Base-by-base conservation (phyloP, 2,888 invertebrate genomes). In the Erpobdella octoculata region DNA sequence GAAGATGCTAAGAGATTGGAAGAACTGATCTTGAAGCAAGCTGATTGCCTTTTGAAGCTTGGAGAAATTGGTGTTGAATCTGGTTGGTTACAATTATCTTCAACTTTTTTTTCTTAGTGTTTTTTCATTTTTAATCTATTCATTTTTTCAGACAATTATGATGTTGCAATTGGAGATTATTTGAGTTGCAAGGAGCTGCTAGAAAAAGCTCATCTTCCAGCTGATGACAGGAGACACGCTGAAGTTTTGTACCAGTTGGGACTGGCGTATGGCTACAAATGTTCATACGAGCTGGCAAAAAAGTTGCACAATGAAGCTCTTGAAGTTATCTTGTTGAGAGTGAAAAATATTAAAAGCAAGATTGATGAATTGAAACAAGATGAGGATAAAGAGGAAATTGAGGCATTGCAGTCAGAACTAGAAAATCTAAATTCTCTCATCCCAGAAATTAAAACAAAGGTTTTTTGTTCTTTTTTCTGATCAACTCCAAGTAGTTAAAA, bases 41-140 rank as follows among this genome's bases (percentile, higher is more conserved):
- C 93, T 0, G 92, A 95, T 78, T 89, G 90, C 21, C 88, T 91
- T 78, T 87, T 91, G 6, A 88, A 90, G 46, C 85, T 96, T 2
- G 95, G 93, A 0, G 95, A 96, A 84, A 91, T 95, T 25, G 91
- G 92, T 25, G 87, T 95, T 75, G 95, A 95, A 84, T 92, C 80
- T 72, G 81, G 81, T 79, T n/a, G 31, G 28, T 1, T 9, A 5
- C 5, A 3, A 53, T 25, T 1, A n/a, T 12, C 8, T 25, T 25
- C 5, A 21, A 12, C 12, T 48, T 48, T 25, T 25, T 53, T 53
- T 53, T 53, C 6, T 12, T 41, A 41, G 18, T 41, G 41, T 41
- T 53, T n/a, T 53, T 53, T n/a, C n/a, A n/a, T n/a, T n/a, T n/a
- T n/a, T n/a, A n/a, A n/a, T n/a, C n/a, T n/a, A n/a, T n/a, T n/a